phyloP scores from a whole-genome alignment of 2,888 invertebrate genomes.

The Chromoteleia sp. region DNA sequence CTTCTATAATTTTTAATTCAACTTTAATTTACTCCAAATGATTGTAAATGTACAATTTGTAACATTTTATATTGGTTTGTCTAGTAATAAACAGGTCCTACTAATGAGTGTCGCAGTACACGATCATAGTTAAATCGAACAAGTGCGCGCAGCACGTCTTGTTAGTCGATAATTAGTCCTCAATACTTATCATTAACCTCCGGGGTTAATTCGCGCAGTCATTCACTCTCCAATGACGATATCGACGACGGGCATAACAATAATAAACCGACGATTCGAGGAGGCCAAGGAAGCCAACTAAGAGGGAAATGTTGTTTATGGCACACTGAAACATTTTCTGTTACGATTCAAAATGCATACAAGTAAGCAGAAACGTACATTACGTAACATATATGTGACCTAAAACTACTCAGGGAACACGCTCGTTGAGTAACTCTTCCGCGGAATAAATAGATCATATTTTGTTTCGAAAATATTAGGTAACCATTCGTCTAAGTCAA shows the following conservation, averaged over 20 bases:
- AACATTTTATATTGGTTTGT: slow-evolving; percentile 9
- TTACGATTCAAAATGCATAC: slow-evolving; percentile 15
- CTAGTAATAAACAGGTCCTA: slow-evolving; percentile 38
- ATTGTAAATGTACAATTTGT: neutral
- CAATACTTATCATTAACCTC: slow-evolving; percentile 67
- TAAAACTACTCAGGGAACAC: slow-evolving; percentile 18
- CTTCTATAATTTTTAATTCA: neutral
- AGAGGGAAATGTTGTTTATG: slow-evolving; percentile 32
- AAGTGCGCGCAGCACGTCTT: slow-evolving; percentile 53
- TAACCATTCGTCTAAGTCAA: too few species aligned
- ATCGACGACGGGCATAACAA: slow-evolving; percentile 36
- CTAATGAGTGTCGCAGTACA: slow-evolving; percentile 59
- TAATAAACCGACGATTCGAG: slow-evolving; percentile 9
- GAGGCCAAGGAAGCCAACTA: neutral
- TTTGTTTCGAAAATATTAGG: slow-evolving; percentile 39
- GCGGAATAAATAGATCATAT: slow-evolving; percentile 37
- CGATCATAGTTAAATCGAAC: slow-evolving; percentile 51
- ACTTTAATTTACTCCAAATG: neutral
- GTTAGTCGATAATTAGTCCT: slow-evolving; percentile 64
- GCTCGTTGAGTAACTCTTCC: slow-evolving; percentile 1
- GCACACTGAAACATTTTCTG: slow-evolving; percentile 37
- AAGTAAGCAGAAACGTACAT: slow-evolving; percentile 23
- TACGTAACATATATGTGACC: slow-evolving; percentile 41
- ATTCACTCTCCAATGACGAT: slow-evolving; percentile 39
- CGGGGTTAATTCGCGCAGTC: slow-evolving; percentile 60